Percentiles rank a stretch among this genome's conserved stretches.
These are phyloP conservation scores for Spinus pinus DNA, from an alignment of 2,797 vertebrate species.

Conservation along the genomic window DNA sequence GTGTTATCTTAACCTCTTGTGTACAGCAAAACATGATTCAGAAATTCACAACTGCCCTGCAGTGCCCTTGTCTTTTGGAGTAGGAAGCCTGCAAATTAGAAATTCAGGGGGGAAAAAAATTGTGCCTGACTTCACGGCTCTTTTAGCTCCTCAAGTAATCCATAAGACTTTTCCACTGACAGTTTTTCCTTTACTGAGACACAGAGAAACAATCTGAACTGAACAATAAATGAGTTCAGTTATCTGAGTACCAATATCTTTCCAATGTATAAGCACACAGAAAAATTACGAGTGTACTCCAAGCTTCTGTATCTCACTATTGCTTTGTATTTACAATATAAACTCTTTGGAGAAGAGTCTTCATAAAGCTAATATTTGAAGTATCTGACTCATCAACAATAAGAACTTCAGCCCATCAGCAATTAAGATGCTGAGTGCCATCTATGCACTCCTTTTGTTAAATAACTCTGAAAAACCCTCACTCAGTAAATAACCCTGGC, in stretches of 20 bases:
- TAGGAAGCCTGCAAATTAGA: not conserved
- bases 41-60: not conserved
- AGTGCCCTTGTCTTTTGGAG: not conserved
- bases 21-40: not conserved
- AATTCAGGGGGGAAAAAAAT: rapidly evolving
- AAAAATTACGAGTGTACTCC: not conserved
- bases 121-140: not conserved
- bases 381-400: not conserved
- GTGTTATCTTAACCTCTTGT: not conserved
- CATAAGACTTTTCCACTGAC: not conserved
- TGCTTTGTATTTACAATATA: not conserved
- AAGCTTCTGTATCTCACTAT: not conserved
- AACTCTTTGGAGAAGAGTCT: not conserved
- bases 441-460: not conserved
- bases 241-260: not conserved
- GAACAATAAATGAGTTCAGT: not conserved
- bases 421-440: not conserved
- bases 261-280: not conserved
- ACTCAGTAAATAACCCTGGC: not conserved
- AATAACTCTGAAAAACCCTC: not conserved
- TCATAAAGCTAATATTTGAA: not conserved
- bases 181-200: not conserved
- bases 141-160: not conserved
- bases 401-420: not conserved
- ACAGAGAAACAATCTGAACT: not conserved